Base-by-base conservation (phyloP, 2,113 vertebrate species). In the Siphamia tubifer region DNA sequence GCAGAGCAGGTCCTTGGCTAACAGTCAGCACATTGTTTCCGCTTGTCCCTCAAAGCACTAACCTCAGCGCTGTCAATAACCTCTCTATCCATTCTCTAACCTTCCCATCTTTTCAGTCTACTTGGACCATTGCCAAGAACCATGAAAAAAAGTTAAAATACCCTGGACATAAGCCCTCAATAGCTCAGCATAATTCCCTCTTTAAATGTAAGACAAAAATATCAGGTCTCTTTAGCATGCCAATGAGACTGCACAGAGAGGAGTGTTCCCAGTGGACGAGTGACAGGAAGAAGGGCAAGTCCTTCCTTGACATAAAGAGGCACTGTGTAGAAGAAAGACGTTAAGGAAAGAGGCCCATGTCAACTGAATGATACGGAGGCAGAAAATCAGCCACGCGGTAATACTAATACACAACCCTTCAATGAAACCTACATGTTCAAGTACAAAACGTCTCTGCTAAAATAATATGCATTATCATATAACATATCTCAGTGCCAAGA, bases 21-120 rank as follows among this genome's bases (percentile, higher is more conserved):
- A 95, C 92, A 95, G 94, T 90, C 86, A 85, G 89, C 13, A 84
- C 86, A 93, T 94, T 94, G 93, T 94, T 93, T 91, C 90, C 86
- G 72, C 87, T 89, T 89, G 90, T 91, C 91, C 89, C 87, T 94
- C 90, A 87, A 92, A 91, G 79, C 71, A 84, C 84, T 77, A 85
- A 85, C 81, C 82, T 77, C 70, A 75, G 63, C 56, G 74, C 82
- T 87, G 88, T 91, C 86, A 92, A 91, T 91, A 91, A 86, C 83
- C 84, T 84, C 87, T 86, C 84, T 84, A 75, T 89, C 89, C 81
- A 69, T 80, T 86, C 70, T 43, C 64, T 68, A 83, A 85, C 83
- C 83, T 83, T 80, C 65, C 75, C 77, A 72, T 89, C 83, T 86
- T 90, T 91, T 89, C 82, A 91, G 55, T 84, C 75, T 65, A 72